Conservation (phyloP, 2,888 invertebrate species). For the Eristalis intricaria region DNA sequence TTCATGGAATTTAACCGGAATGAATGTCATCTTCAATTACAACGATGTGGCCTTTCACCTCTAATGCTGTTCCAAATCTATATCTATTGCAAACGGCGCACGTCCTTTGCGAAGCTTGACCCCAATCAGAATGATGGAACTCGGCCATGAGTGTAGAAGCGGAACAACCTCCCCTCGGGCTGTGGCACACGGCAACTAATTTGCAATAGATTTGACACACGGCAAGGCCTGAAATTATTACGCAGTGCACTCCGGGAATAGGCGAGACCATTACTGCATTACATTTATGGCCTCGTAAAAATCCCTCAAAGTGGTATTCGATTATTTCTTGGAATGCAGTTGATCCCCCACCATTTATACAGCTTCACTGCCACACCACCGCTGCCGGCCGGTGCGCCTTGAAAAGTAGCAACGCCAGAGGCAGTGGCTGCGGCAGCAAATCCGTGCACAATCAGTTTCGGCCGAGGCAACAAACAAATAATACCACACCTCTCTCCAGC, state of each 20-base stretch:
- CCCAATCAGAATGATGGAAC: constrained; percentile 22
- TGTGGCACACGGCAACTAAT: constrained; percentile 21
- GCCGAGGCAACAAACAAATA: constrained; percentile 54
- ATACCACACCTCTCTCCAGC: constrained; percentile 51
- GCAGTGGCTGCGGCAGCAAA: background rate
- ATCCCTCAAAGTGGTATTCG: constrained; percentile 59
- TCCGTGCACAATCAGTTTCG: constrained; percentile 34
- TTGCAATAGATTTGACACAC: constrained; percentile 45
- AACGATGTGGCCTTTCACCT: background rate
- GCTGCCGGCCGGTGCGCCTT: background rate
- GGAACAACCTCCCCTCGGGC: background rate
- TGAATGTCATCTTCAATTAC: background rate
- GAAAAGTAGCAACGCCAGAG: background rate
- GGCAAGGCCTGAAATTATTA: constrained; percentile 45
- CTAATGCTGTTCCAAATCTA: background rate
- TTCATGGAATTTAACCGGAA: no score
- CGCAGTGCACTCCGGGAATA: constrained; percentile 14
- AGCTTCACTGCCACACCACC: background rate
- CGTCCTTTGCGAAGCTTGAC: constrained; percentile 2
- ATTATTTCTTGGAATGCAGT: constrained; percentile 68
- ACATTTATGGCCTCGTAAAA: constrained; percentile 63
- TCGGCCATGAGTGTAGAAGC: background rate
- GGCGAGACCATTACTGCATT: constrained; percentile 53
- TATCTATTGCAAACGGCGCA: background rate
- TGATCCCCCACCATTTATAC: constrained; percentile 37